A percentile compares a stretch with the other conserved stretches of the same genome.
Evolutionary conservation across 2,888 invertebrate species (phyloP).

Genomic region (Agriopis marginaria): DNA sequence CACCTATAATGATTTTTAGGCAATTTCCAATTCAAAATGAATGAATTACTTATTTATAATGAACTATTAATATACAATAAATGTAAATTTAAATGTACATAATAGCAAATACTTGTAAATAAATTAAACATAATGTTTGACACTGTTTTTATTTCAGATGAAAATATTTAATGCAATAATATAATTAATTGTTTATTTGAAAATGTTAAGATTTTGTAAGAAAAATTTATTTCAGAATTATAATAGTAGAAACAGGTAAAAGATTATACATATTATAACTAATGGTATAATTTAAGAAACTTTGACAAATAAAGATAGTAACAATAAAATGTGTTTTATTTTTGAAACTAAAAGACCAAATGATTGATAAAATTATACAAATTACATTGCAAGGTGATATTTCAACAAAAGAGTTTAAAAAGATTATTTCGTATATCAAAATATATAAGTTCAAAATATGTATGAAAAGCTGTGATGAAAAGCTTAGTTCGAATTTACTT

Average conservation of each 20-base stretch:
- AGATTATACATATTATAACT: constrained; percentile 42
- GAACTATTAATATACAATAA: neutral
- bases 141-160: constrained; percentile 35
- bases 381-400: too few species aligned
- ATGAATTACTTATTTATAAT: neutral
- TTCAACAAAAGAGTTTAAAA: too few species aligned
- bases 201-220: constrained; percentile 38
- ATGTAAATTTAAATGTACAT: constrained; percentile 37
- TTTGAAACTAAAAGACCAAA: too few species aligned
- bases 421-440: too few species aligned
- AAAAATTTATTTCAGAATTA: constrained; percentile 37
- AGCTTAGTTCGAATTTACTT: too few species aligned
- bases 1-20: constrained; percentile 5
- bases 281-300: constrained; percentile 62
- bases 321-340: constrained; percentile 56
- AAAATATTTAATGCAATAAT: constrained; percentile 30
- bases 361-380: too few species aligned
- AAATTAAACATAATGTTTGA: constrained; percentile 29
- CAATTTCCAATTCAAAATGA: neutral
- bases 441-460: too few species aligned
- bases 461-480: too few species aligned
- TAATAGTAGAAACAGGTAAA: constrained; percentile 44
- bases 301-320: constrained; percentile 85
- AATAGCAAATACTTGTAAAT: constrained; percentile 40
- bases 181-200: constrained; percentile 18